Evolutionary conservation across 2,113 vertebrate genomes (phyloP).

Genomic region (Brachionichthys hirsutus): DNA sequence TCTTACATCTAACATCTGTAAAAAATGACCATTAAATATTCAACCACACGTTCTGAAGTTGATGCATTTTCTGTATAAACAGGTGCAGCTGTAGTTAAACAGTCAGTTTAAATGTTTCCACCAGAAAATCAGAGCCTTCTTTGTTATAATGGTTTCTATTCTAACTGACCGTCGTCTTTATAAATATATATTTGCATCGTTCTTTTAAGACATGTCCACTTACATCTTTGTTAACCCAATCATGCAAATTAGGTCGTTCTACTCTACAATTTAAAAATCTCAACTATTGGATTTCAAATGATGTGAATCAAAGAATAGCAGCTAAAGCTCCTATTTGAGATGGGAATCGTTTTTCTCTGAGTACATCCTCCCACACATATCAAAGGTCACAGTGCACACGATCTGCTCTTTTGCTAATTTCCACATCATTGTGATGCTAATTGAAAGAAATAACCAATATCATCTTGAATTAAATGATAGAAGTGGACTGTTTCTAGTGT

Average conservation of each 20-base stretch:
- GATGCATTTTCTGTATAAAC: background rate
- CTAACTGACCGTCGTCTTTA: slow-evolving; percentile 15
- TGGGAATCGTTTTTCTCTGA: too few relatives aligned
- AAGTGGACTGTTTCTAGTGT: background rate
- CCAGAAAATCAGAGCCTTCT: slow-evolving; percentile 11
- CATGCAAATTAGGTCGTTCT: background rate
- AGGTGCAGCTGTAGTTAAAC: background rate
- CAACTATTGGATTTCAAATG: too few relatives aligned
- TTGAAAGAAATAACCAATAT: too few relatives aligned
- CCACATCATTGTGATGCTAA: too few relatives aligned
- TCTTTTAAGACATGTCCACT: background rate
- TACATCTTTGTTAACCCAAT: too few relatives aligned
- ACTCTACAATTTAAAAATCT: background rate
- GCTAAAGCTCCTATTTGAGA: too few relatives aligned
- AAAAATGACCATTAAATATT: background rate
- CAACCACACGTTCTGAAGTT: background rate
- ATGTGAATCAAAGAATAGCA: too few relatives aligned
- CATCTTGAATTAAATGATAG: background rate
- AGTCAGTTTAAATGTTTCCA: slow-evolving; percentile 16
- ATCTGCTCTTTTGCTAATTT: slow-evolving; percentile 1
- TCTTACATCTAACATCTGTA: background rate
- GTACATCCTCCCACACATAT: background rate
- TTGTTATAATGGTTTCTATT: slow-evolving; percentile 33
- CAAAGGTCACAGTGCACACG: slow-evolving; percentile 5
- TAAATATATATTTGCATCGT: too few relatives aligned